Percentiles rank a stretch among this genome's conserved stretches.
These are phyloP conservation scores for Sericinus montela DNA, from an alignment of 2,888 invertebrate species.

Conservation along the genomic window DNA sequence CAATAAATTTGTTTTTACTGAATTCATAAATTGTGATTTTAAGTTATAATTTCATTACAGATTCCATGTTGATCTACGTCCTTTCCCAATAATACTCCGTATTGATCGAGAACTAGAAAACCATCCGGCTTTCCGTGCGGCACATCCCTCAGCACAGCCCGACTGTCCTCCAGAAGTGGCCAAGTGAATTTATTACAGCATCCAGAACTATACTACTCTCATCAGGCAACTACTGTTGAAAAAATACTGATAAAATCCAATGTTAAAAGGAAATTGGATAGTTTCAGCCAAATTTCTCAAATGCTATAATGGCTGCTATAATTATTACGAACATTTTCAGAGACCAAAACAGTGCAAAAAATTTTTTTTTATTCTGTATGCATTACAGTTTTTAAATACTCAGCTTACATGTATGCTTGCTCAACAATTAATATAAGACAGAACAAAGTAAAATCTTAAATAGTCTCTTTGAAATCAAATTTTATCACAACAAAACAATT, in stretches of 20 bases:
- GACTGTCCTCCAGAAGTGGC: constrained; percentile 95
- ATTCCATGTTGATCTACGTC: constrained; percentile 94
- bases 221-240: neutral
- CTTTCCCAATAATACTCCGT: constrained; percentile 92
- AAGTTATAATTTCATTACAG: constrained; percentile 60
- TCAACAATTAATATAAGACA: too few relatives aligned
- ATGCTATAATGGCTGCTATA: neutral
- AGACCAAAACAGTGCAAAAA: neutral
- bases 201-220: neutral
- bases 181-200: constrained; percentile 67
- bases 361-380: too few relatives aligned
- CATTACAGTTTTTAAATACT: too few relatives aligned
- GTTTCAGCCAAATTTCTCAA: neutral
- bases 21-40: too few relatives aligned
- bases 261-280: neutral
- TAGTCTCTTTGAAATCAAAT: too few relatives aligned
- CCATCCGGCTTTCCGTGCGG: constrained; percentile 93
- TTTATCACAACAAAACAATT: too few relatives aligned
- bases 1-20: too few relatives aligned
- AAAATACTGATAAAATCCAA: neutral
- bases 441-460: too few relatives aligned
- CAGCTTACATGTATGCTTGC: too few relatives aligned
- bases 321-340: neutral
- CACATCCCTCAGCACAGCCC: constrained; percentile 95
- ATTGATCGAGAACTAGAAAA: constrained; percentile 92